Evolutionary conservation across 2,113 vertebrate species (phyloP).

Genomic region (Melozone crissalis): DNA sequence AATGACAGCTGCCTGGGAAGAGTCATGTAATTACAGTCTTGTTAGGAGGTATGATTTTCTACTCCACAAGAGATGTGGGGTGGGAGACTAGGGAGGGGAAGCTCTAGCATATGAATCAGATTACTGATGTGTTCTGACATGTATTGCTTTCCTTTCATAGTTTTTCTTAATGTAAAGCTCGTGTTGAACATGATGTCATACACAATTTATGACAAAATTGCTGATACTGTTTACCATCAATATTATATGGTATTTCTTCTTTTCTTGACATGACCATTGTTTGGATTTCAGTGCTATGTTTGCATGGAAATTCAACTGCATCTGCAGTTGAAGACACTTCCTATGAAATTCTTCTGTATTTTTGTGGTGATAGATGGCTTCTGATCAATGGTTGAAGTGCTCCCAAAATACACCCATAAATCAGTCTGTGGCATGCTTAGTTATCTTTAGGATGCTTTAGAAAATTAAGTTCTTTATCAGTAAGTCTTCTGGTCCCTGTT

Average conservation of each 20-base stretch:
- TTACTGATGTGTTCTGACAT: neutral
- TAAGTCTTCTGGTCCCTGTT: neutral
- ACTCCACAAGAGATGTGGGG: neutral
- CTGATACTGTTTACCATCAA: neutral
- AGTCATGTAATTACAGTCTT: neutral
- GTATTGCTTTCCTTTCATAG: neutral
- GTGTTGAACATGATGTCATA: neutral
- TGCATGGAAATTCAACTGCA: neutral
- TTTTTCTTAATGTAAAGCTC: neutral
- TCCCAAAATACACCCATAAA: neutral
- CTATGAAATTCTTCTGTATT: neutral
- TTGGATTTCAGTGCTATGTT: neutral
- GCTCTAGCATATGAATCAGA: neutral
- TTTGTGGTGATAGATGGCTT: neutral
- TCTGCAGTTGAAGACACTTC: neutral
- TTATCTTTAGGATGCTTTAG: neutral
- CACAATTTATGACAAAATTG: neutral
- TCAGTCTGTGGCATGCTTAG: neutral
- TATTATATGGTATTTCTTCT: neutral
- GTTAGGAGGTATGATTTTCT: neutral
- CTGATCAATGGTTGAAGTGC: neutral
- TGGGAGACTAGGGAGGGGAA: neutral
- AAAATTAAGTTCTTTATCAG: neutral
- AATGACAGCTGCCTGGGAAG: neutral
- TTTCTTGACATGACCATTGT: neutral